Evolutionary conservation across 2,888 invertebrate species (phyloP).

Genomic region (Prostheceraeus crozeri): DNA sequence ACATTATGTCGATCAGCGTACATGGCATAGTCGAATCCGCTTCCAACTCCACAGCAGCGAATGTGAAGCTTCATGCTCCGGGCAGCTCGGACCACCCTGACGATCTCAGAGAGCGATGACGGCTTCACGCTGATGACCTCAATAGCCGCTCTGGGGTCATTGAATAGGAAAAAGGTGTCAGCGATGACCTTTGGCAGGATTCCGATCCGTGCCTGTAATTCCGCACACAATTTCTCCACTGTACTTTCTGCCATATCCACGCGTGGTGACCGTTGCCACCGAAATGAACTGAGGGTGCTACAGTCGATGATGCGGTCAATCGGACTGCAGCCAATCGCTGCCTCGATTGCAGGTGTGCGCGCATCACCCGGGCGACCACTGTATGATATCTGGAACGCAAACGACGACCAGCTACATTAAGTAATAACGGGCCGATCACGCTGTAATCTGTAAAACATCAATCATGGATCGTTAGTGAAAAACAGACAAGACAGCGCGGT

Average conservation of each 20-base stretch:
- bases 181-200: slow-evolving; percentile 32
- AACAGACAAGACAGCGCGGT: too few relatives aligned
- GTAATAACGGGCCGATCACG: too few relatives aligned
- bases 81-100: slow-evolving; percentile 29
- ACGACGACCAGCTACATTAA: too few relatives aligned
- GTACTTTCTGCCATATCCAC: not conserved
- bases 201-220: slow-evolving; percentile 34
- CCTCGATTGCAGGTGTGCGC: too few relatives aligned
- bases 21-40: not conserved
- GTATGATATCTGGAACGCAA: too few relatives aligned
- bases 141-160: not conserved
- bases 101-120: slow-evolving; percentile 35
- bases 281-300: too few relatives aligned
- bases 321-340: too few relatives aligned
- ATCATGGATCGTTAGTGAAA: too few relatives aligned
- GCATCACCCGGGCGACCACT: too few relatives aligned
- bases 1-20: slow-evolving; percentile 22
- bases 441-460: too few relatives aligned
- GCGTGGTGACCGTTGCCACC: too few relatives aligned
- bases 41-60: slow-evolving; percentile 28
- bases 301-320: too few relatives aligned
- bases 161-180: not conserved
- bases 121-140: slow-evolving; percentile 25
- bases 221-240: slow-evolving; percentile 19
- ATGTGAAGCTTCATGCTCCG: slow-evolving; percentile 32